Conservation (phyloP, 1,140 invertebrate genomes). For the Drosophila mojavensis region DNA sequence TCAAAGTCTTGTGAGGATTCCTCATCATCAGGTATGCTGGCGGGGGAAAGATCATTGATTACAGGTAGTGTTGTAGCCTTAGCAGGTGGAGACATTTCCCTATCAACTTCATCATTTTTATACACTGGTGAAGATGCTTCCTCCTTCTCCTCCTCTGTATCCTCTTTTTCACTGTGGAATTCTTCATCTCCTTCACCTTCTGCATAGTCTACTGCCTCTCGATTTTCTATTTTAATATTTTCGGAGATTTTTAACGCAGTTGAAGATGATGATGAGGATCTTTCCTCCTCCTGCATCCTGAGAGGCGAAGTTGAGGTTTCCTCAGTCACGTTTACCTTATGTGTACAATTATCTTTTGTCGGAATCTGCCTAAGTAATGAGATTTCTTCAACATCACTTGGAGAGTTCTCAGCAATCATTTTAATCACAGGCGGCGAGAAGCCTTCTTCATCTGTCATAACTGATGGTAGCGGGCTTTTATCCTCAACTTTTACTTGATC, state of each 20-base stretch:
- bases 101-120: conserved; percentile 17
- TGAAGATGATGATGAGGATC: not conserved
- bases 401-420: not conserved
- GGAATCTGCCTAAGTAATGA: not conserved
- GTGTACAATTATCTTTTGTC: conserved; percentile 19
- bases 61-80: not conserved
- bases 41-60: conserved; percentile 37
- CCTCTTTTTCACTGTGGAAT: not conserved
- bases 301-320: not conserved
- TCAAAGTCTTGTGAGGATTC: conserved; percentile 13
- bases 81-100: not conserved
- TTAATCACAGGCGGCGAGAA: conserved; percentile 11
- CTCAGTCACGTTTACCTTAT: not conserved
- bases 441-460: conserved; percentile 5
- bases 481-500: conserved; percentile 12
- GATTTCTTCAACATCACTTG: conserved; percentile 1
- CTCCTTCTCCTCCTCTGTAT: not conserved
- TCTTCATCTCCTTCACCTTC: not conserved
- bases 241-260: conserved; percentile 7
- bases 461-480: not conserved
- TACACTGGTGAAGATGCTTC: not conserved
- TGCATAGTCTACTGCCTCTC: not conserved
- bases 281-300: not conserved
- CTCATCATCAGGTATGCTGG: conserved; percentile 35
- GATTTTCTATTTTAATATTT: conserved; percentile 5